Conservation (phyloP, 2,888 invertebrate genomes). For the Hirtodrosophila confusa region DNA sequence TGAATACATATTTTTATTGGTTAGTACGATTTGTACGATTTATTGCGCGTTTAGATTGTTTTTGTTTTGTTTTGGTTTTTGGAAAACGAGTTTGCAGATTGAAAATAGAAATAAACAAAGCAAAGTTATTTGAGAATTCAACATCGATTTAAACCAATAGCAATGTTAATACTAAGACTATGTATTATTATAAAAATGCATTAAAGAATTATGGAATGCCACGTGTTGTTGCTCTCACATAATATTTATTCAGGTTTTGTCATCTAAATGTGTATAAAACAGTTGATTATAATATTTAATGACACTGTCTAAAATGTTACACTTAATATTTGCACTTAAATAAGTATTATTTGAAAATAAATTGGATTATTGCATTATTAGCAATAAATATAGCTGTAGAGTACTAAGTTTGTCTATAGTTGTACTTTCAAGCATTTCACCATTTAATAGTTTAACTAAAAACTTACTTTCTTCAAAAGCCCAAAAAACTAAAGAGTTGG, state of each 20-base stretch:
- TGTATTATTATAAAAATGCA: conserved; percentile 3
- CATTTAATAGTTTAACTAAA: too few relatives aligned
- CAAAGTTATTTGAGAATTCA: conserved; percentile 81
- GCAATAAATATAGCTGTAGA: too few relatives aligned
- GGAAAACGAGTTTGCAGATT: conserved; percentile 65
- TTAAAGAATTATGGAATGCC: conserved; percentile 12
- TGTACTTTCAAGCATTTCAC: too few relatives aligned
- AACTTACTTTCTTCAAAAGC: too few relatives aligned
- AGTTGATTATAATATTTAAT: too few relatives aligned
- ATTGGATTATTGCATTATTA: too few relatives aligned
- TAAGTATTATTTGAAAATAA: too few relatives aligned
- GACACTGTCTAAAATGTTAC: too few relatives aligned
- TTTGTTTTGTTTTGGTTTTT: conserved; percentile 35
- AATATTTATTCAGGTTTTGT: background rate
- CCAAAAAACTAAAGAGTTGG: too few relatives aligned
- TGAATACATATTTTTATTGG: conserved; percentile 50
- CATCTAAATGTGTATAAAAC: too few relatives aligned
- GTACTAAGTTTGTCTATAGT: too few relatives aligned
- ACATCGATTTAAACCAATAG: conserved; percentile 48
- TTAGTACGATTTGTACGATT: conserved; percentile 73
- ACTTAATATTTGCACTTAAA: too few relatives aligned
- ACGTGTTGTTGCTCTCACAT: conserved; percentile 9
- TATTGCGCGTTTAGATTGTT: conserved; percentile 57
- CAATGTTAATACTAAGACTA: conserved; percentile 38
- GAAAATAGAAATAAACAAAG: conserved; percentile 83